These are phyloP conservation scores for Arion vulgaris DNA, from an alignment of 1,140 invertebrate genomes.

Conservation along the genomic window DNA sequence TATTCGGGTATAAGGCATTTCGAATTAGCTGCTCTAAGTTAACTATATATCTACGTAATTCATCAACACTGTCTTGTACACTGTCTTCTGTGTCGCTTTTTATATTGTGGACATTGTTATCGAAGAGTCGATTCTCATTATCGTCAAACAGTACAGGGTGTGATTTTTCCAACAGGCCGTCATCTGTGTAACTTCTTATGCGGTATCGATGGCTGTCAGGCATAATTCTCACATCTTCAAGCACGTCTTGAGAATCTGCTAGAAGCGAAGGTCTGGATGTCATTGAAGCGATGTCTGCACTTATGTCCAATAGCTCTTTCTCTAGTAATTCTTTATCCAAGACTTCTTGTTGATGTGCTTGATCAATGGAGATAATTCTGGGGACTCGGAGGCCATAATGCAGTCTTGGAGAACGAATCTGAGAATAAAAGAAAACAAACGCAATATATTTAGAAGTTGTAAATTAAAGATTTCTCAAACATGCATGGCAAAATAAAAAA, in stretches of 20 bases:
- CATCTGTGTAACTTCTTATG: neutral
- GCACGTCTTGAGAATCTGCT: neutral
- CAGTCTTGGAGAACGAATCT: no score
- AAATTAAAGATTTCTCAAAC: no score
- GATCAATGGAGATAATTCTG: no score
- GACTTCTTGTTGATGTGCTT: no score
- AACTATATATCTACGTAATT: neutral
- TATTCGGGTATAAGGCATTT: no score
- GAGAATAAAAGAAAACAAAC: no score
- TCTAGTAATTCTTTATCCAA: no score
- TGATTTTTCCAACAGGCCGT: neutral
- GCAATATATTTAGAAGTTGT: no score
- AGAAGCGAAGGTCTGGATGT: neutral
- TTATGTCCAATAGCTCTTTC: neutral
- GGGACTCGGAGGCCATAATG: no score
- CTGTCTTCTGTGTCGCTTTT: neutral
- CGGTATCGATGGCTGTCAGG: neutral
- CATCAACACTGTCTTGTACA: neutral
- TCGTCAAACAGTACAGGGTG: neutral
- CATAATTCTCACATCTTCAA: neutral
- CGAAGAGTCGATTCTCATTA: neutral
- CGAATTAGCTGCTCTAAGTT: neutral
- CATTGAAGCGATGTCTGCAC: neutral
- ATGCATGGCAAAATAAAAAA: no score
- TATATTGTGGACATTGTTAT: slow-evolving; percentile 7